phyloP scores from a whole-genome alignment of 1,140 invertebrate genomes.

The Hetaerina americana region DNA sequence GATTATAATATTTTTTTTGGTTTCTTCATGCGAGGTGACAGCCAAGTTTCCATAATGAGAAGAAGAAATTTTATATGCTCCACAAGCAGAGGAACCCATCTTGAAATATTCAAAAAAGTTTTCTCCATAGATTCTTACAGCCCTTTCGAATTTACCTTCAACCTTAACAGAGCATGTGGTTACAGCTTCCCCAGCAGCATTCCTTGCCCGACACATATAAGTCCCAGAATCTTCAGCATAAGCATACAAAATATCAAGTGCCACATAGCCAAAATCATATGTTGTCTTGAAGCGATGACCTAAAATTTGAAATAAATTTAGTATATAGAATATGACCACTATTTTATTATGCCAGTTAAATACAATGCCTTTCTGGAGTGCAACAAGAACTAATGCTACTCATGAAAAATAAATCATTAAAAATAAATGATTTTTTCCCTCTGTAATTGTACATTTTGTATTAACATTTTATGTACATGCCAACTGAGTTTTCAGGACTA shows the following conservation, averaged over 20 bases:
- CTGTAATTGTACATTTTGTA: neutral
- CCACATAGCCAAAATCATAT: constrained; percentile 92
- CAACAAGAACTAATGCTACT: no score
- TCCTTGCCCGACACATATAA: constrained; percentile 89
- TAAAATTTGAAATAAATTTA: constrained; percentile 13
- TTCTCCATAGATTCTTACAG: constrained; percentile 10
- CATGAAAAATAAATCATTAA: no score
- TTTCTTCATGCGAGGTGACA: neutral
- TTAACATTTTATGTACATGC: no score
- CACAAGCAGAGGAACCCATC: neutral
- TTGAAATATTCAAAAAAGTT: constrained; percentile 3
- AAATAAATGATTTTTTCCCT: neutral
- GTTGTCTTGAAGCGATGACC: constrained; percentile 82
- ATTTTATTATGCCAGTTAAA: no score
- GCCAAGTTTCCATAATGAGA: neutral
- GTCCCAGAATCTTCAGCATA: constrained; percentile 90
- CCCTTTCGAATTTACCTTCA: constrained; percentile 42
- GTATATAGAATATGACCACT: no score
- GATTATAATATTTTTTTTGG: neutral
- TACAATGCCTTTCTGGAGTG: no score
- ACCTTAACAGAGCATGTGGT: constrained; percentile 78
- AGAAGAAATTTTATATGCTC: neutral
- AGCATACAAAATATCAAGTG: constrained; percentile 89
- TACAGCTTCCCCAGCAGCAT: constrained; percentile 80
- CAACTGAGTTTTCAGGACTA: no score